These are phyloP conservation scores for Yponomeuta cagnagella DNA, from an alignment of 2,888 invertebrate species.

Conservation along the genomic window DNA sequence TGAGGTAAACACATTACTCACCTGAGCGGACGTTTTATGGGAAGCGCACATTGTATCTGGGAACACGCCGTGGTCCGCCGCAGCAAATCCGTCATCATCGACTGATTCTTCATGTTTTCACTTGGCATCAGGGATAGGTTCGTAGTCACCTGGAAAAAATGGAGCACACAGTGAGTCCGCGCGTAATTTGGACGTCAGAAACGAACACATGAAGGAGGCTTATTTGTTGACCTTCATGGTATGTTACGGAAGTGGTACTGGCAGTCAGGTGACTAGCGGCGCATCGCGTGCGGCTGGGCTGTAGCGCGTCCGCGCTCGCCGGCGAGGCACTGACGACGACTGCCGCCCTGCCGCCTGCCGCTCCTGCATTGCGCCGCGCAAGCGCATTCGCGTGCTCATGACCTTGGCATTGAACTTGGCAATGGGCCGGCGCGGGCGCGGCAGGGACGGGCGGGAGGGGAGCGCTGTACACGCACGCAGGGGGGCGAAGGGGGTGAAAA, in stretches of 20 bases:
- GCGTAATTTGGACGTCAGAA: background rate
- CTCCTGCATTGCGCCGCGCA: constrained; percentile 82
- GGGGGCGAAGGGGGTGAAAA: constrained; percentile 42
- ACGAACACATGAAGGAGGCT: constrained; percentile 5
- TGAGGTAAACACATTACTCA: constrained; percentile 35
- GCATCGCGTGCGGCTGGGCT: constrained; percentile 19
- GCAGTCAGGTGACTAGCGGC: constrained; percentile 5
- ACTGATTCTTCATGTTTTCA: background rate
- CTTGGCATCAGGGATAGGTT: background rate
- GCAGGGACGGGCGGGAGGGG: constrained; percentile 31
- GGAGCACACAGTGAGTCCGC: constrained; percentile 20
- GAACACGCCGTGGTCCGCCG: constrained; percentile 34
- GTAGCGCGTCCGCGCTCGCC: constrained; percentile 53
- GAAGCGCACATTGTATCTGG: constrained; percentile 50
- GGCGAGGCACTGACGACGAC: constrained; percentile 66
- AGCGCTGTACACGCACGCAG: constrained; percentile 25
- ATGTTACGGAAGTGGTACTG: constrained; percentile 11
- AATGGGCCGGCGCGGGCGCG: constrained; percentile 63
- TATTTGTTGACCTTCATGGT: constrained; percentile 12
- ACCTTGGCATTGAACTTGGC: constrained; percentile 91
- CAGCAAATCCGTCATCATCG: constrained; percentile 20
- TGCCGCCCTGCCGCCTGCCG: constrained; percentile 57
- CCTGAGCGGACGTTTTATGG: constrained; percentile 38
- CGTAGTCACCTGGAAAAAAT: constrained; percentile 34
- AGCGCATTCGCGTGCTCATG: constrained; percentile 79